phyloP scores from a whole-genome alignment of 2,797 vertebrate species.

The Alcedo atthis region DNA sequence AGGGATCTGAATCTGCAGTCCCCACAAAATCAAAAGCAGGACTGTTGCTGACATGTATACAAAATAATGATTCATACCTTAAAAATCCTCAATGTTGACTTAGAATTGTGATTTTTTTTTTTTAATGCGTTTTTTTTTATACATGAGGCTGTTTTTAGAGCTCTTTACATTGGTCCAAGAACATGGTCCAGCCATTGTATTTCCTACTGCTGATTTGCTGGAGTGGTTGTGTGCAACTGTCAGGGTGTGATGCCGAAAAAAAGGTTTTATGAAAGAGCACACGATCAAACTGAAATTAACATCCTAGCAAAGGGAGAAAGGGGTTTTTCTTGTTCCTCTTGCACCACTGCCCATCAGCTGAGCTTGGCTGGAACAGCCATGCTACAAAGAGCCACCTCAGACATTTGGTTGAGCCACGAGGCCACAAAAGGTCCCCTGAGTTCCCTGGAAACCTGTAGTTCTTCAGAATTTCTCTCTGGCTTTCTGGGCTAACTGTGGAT shows the following conservation, averaged over 20 bases:
- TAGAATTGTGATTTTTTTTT: not conserved
- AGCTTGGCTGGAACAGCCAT: accelerated
- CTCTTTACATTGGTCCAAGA: not conserved
- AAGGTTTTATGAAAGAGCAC: not conserved
- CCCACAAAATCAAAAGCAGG: not conserved
- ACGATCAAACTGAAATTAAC: not conserved
- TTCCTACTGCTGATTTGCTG: not conserved
- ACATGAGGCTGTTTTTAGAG: not conserved
- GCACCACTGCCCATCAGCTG: not conserved
- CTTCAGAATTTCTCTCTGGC: not conserved
- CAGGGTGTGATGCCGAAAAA: not conserved
- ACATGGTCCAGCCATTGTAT: not conserved
- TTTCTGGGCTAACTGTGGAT: not conserved
- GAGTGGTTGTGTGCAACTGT: not conserved
- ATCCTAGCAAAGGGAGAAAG: not conserved
- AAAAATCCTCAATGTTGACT: not conserved
- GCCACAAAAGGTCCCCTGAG: not conserved
- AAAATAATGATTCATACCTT: not conserved
- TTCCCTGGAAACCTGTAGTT: not conserved
- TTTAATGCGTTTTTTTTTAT: not conserved
- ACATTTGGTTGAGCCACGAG: not conserved
- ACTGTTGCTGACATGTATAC: not conserved
- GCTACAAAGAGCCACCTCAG: not conserved
- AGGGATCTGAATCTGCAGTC: not conserved
- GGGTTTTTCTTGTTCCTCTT: conserved; percentile 6